Evolutionary conservation across 2,888 invertebrate species (phyloP), one percentile per base, ranked within the genome.

Genomic region (Gryllus longicercus): DNA sequence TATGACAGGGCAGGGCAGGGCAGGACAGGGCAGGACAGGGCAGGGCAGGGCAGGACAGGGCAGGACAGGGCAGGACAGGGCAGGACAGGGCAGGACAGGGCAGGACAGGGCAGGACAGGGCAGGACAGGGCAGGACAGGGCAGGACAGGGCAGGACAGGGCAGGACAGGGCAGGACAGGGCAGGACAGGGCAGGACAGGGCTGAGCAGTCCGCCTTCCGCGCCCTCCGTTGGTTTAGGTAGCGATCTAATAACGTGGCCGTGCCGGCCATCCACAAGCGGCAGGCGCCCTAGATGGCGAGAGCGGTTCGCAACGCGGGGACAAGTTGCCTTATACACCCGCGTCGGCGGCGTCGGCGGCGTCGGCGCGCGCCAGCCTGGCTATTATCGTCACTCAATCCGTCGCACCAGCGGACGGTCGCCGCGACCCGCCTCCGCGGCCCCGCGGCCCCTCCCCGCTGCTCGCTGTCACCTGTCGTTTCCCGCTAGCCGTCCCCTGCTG

Each of bases 241-340:
- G 63, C 63, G 63, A 63, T 63, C 63, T 63, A 63, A 63, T 63
- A 63, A 63, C 63, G 16, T n/a, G 63, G 63, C n/a, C 63, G 63
- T 63, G 63, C 63, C 16, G 16, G 14, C 63, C 63, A 63, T 63
- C 14, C 63, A 63, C 63, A 63, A 63, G 63, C 63, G 63, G n/a
- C 14, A 14, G 63, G n/a, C 63, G 63, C 63, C 63, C 63, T 63
- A 63, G 63, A 63, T 63, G 63, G 63, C 63, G 63, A 8, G 63
- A 63, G 14, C 63, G 63, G 63, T 63, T 14, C n/a, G 38, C n/a
- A n/a, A 63, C 16, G 14, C 12, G 63, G 63, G 63, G 63, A 63
- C 63, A 63, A 63, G 63, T 63, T 63, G 63, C 63, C 63, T 63
- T 63, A 63, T 63, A 63, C n/a, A 63, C 63, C 16, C 63, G 63